These are phyloP conservation scores for Phrynocephalus vlangalii DNA, from an alignment of 2,797 vertebrate genomes.

Conservation along the genomic window DNA sequence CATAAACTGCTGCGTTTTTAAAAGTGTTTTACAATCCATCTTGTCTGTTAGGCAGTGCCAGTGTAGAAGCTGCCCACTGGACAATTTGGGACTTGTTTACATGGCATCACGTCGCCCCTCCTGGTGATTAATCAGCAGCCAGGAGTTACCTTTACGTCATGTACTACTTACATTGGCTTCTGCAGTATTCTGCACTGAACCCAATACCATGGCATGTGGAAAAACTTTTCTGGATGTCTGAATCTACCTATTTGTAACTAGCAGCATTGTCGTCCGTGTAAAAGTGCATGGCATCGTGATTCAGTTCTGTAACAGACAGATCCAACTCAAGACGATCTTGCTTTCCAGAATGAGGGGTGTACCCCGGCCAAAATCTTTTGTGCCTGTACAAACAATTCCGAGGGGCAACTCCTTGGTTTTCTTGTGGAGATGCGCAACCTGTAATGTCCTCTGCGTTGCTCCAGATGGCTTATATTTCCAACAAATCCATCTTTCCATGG, in stretches of 20 bases:
- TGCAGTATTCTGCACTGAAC: neutral
- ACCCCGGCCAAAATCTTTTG: neutral
- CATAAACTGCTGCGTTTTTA: constrained; percentile 17
- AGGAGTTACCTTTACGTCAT: neutral
- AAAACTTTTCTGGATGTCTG: constrained; percentile 25
- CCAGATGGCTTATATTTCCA: neutral
- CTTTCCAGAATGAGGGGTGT: neutral
- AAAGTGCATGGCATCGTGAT: neutral
- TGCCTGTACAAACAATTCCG: neutral
- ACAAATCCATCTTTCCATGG: neutral
- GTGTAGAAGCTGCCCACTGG: neutral
- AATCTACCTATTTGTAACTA: neutral
- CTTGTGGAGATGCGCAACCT: neutral
- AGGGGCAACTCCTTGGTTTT: too few species aligned
- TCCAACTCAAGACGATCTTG: neutral
- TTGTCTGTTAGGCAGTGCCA: neutral
- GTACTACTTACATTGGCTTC: neutral
- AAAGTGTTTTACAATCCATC: neutral
- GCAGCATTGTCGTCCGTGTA: too few species aligned
- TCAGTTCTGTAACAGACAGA: neutral
- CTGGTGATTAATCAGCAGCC: neutral
- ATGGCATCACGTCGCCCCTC: neutral
- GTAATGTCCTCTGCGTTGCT: too few species aligned
- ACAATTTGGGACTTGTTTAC: too few species aligned
- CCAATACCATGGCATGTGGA: neutral